Conservation (phyloP, 2,797 vertebrate genomes). For the Saxicola maurus region DNA sequence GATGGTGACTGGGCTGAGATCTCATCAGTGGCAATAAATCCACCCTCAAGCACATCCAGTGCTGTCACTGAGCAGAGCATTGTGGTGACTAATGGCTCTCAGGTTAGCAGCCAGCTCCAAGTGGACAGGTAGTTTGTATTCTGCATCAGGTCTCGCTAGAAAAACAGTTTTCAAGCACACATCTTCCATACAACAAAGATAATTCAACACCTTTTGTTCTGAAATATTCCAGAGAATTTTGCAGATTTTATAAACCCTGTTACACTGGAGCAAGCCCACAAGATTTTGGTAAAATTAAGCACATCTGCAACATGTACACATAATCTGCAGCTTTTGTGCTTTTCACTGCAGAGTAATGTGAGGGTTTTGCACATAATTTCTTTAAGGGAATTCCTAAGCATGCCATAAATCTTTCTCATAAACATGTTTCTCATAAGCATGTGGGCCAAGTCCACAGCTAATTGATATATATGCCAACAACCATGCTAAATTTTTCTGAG, state of each 20-base stretch:
- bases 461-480: not conserved
- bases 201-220: not conserved
- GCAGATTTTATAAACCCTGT: not conserved
- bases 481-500: not conserved
- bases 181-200: not conserved
- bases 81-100: conserved; percentile 1
- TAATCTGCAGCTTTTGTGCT: not conserved
- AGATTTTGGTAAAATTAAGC: not conserved
- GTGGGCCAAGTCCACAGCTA: not conserved
- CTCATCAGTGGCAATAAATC: conserved; percentile 14
- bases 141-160: not conserved
- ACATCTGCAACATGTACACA: not conserved
- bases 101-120: not conserved
- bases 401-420: not conserved
- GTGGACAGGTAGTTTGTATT: not conserved
- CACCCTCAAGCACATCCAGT: not conserved
- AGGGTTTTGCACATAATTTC: not conserved
- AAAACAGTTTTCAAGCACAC: not conserved
- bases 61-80: not conserved
- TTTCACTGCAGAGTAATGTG: not conserved
- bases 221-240: not conserved
- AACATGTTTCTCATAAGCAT: not conserved
- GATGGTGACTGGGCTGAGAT: not conserved
- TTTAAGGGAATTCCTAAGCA: conserved; percentile 16
- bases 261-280: not conserved